Base-by-base conservation (phyloP, 2,113 vertebrate species). In the Oceanodroma tethys region DNA sequence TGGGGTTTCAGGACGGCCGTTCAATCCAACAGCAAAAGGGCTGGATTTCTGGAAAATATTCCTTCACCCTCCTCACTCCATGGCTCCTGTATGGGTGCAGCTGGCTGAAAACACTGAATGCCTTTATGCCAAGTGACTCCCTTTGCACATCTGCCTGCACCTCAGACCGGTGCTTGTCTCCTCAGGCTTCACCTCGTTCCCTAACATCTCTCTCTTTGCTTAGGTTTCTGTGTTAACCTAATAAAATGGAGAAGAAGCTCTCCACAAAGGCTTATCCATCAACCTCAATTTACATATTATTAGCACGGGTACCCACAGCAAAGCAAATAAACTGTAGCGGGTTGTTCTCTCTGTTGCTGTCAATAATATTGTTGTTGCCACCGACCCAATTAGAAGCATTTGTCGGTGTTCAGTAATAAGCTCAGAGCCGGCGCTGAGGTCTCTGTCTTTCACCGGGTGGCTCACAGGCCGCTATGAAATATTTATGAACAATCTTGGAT, bases 401-500 rank as follows among this genome's bases (percentile, higher is more conserved):
- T 96, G 91, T 66, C 1, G 7, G 81, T 34, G 70, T n/a, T 73
- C 86, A 87, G 91, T 83, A 96, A 95, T 56, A 72, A 91, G 86
- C 90, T 91, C 32, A 25, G 74, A 83, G 87, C 70, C 2, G 9
- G 88, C 4, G 36, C 68, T 70, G 88, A 88, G 91, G 82, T 76
- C 92, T 90, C 96, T 81, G 74, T 82, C 95, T 95, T 84, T 97
- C 96, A 96, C 86, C 62, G 58, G 79, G 95, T 94, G 84, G 92
- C 90, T 95, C 87, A 27, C 43, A 91, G 94, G 81, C 90, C 4
- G 5, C 88, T 58, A 70, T 98, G 89, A 97, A 98, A 98, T 97
- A 98, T 98, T 97, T 95, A 98, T 97, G 96, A 96, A 95, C 0
- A 63, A 93, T 92, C 91, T 88, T 95, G 97, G 94, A 84, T 97